Conservation (phyloP, 2,888 invertebrate genomes). For the Hirtodrosophila histrioides region DNA sequence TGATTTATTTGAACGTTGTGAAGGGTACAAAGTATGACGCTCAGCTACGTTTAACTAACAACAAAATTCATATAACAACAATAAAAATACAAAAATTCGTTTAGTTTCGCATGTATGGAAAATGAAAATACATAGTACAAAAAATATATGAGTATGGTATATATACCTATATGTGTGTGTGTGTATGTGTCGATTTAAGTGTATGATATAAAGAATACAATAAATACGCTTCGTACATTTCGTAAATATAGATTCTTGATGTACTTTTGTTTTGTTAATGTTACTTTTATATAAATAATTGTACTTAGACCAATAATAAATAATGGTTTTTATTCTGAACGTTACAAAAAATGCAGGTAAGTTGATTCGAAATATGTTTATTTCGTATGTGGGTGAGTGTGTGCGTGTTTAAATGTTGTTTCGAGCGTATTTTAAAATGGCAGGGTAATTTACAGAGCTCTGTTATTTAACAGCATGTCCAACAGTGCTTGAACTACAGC, state of each 20-base stretch:
- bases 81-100: constrained; percentile 55
- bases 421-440: constrained; percentile 35
- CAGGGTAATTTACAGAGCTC: constrained; percentile 46
- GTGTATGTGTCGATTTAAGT: constrained; percentile 7
- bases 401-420: constrained; percentile 6
- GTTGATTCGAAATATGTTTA: constrained; percentile 28
- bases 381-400: constrained; percentile 9
- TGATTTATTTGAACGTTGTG: constrained; percentile 65
- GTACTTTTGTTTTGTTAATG: constrained; percentile 15
- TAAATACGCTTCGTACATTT: constrained; percentile 15
- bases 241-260: constrained; percentile 30
- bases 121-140: constrained; percentile 58
- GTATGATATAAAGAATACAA: constrained; percentile 10
- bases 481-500: constrained; percentile 27
- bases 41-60: constrained; percentile 73
- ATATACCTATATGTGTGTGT: constrained; percentile 12
- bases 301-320: constrained; percentile 41
- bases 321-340: constrained; percentile 24
- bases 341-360: constrained; percentile 49
- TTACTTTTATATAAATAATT: constrained; percentile 41
- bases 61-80: constrained; percentile 70
- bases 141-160: constrained; percentile 36
- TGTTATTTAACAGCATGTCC: constrained; percentile 30
- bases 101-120: constrained; percentile 39
- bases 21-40: constrained; percentile 76